phyloP scores from a whole-genome alignment of 2,113 vertebrate genomes.

The Scomber japonicus region DNA sequence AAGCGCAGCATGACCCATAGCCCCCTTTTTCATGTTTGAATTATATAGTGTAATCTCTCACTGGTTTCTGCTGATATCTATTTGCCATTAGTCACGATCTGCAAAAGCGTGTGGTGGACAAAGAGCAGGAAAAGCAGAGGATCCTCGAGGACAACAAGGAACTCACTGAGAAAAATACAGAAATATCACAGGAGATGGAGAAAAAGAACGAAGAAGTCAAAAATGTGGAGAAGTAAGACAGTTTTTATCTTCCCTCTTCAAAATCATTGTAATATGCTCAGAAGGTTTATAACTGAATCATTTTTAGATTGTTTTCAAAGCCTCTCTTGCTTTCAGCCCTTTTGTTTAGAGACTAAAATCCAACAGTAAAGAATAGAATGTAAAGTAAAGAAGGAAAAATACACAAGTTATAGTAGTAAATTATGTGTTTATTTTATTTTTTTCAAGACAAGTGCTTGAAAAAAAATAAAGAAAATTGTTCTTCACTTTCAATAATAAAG shows the following conservation, averaged over 20 bases:
- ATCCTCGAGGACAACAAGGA: conserved; percentile 91
- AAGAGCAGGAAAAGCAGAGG: conserved; percentile 90
- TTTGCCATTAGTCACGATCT: conserved; percentile 88
- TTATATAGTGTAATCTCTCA: background rate
- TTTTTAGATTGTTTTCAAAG: conserved; percentile 8
- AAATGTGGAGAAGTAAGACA: conserved; percentile 91
- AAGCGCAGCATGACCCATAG: background rate
- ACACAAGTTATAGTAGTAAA: background rate
- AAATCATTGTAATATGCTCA: background rate
- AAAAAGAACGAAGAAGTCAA: conserved; percentile 90
- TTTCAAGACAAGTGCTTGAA: background rate
- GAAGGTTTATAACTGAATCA: background rate
- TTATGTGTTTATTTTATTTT: background rate
- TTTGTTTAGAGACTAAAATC: conserved; percentile 11
- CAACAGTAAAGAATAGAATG: background rate
- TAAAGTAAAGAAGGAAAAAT: background rate
- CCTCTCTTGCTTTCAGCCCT: background rate
- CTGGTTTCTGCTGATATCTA: conserved; percentile 1
- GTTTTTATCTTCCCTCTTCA: background rate
- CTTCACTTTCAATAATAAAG: background rate
- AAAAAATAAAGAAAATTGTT: background rate
- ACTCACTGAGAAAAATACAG: conserved; percentile 88
- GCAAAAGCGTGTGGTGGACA: conserved; percentile 87
- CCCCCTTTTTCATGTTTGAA: conserved; percentile 2
- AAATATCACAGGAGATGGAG: conserved; percentile 89